Evolutionary conservation across 2,888 invertebrate species (phyloP).

Genomic region (Lutraria lutraria): DNA sequence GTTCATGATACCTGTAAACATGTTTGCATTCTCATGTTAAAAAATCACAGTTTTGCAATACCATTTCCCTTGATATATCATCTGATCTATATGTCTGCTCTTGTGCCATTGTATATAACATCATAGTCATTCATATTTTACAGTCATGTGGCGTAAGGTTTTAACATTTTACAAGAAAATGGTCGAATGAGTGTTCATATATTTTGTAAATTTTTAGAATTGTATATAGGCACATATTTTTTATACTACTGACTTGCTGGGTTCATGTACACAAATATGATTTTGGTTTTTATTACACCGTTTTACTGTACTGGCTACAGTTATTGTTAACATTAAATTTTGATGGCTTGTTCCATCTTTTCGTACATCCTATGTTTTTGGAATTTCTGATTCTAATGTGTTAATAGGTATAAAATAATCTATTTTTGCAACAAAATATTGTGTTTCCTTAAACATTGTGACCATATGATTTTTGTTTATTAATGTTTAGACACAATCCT

Average conservation of each 20-base stretch:
- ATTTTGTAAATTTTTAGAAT: neutral
- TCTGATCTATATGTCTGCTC: neutral
- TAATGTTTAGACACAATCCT: neutral
- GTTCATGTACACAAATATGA: neutral
- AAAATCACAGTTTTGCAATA: neutral
- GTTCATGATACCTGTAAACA: too few species aligned
- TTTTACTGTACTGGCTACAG: neutral
- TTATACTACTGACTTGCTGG: neutral
- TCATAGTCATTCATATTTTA: neutral
- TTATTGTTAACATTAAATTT: neutral
- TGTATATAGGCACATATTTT: constrained; percentile 10
- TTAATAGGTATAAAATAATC: neutral
- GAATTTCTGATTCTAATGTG: neutral
- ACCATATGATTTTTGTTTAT: neutral
- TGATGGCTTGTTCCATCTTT: neutral
- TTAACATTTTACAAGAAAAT: neutral
- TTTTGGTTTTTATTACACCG: neutral
- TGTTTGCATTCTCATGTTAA: neutral
- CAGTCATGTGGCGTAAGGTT: neutral
- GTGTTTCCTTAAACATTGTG: neutral
- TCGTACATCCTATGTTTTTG: neutral
- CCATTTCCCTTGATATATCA: too few species aligned
- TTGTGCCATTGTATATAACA: constrained; percentile 1
- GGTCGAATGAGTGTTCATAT: neutral
- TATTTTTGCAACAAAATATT: neutral